Evolutionary conservation across 2,797 vertebrate genomes (phyloP).

Genomic region (Erithacus rubecula): DNA sequence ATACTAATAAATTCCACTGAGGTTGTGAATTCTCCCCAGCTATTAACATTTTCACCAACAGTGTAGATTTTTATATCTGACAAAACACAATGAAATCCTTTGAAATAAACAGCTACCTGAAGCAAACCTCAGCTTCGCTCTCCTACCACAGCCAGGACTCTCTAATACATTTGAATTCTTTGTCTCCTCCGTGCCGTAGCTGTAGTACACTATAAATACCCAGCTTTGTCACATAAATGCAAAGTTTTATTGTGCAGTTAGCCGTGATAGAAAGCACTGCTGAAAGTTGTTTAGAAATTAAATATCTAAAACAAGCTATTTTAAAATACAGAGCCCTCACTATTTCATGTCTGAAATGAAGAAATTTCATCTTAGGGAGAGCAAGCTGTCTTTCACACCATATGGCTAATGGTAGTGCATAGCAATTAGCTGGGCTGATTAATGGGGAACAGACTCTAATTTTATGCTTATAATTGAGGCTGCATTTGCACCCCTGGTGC

Average conservation of each 20-base stretch:
- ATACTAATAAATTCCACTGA: constrained; percentile 62
- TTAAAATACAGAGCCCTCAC: constrained; percentile 80
- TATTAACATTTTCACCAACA: constrained; percentile 47
- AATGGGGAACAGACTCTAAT: constrained; percentile 94
- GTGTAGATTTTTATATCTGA: constrained; percentile 40
- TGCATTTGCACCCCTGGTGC: constrained; percentile 86
- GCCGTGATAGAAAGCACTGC: constrained; percentile 81
- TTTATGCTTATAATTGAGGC: constrained; percentile 92
- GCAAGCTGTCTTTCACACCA: constrained; percentile 94
- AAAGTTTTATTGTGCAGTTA: constrained; percentile 84
- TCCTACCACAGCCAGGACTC: constrained; percentile 36
- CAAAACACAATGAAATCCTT: constrained; percentile 54
- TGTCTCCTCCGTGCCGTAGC: constrained; percentile 46
- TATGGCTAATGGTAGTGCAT: constrained; percentile 96
- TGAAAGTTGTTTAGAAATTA: constrained; percentile 85
- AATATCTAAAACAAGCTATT: constrained; percentile 84
- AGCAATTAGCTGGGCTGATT: constrained; percentile 97
- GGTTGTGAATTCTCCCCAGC: constrained; percentile 41
- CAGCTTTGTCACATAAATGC: constrained; percentile 77
- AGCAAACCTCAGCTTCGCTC: background rate
- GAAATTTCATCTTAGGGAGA: constrained; percentile 85
- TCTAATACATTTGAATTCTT: constrained; percentile 70
- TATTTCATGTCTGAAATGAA: constrained; percentile 86
- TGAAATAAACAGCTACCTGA: constrained; percentile 62
- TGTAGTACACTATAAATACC: constrained; percentile 70